Base-by-base conservation (phyloP, 2,113 vertebrate genomes). In the Hassar affinis region DNA sequence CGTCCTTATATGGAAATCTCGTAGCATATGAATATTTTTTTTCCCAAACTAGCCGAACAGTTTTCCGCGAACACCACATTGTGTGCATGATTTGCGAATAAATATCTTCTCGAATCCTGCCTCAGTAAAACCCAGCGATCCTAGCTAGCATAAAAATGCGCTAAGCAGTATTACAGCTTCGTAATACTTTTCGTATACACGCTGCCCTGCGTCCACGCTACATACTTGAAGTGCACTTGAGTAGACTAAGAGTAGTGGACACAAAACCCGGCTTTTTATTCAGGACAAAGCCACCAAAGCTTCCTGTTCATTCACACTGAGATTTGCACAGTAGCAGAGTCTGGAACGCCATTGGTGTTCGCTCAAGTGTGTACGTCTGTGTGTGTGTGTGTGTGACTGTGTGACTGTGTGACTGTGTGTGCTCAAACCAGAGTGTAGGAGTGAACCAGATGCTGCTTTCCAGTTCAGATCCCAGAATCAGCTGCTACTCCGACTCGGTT, bases 191-290 rank as follows among this genome's bases (percentile, higher is more conserved):
- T n/a, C n/a, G 20, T 42, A 42, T 22, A 4, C 18, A 35, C 62
- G 8, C 33, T 18, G 33, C 7, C 3, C 17, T 20, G 22, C 4
- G 14, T 90, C 87, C 87, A 89, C 85, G 80, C 84, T 82, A 78
- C 91, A 38, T 56, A 25, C 30, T 90, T 89, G 74, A 87, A 89
- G 90, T 88, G 90, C 86, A 86, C 89, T 91, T 91, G 87, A 90
- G 90, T 90, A 89, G 87, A n/a, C n/a, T n/a, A n/a, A 66, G 91
- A 86, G 78, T 87, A 85, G 90, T 89, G 87, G 80, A 54, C 80
- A 93, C 92, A 94, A 92, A 93, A 90, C 82, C 87, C 77, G 74
- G 86, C 90, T 4, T 93, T 94, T 90, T 89, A 93, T 4, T 92
- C 85, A 77, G 92, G 89, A 93, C 93, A 92, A 94, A 93, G 87